Evolutionary conservation across 2,888 invertebrate species (phyloP), one percentile per base, ranked within the genome.

Genomic region (Tolmerus cingulatus): DNA sequence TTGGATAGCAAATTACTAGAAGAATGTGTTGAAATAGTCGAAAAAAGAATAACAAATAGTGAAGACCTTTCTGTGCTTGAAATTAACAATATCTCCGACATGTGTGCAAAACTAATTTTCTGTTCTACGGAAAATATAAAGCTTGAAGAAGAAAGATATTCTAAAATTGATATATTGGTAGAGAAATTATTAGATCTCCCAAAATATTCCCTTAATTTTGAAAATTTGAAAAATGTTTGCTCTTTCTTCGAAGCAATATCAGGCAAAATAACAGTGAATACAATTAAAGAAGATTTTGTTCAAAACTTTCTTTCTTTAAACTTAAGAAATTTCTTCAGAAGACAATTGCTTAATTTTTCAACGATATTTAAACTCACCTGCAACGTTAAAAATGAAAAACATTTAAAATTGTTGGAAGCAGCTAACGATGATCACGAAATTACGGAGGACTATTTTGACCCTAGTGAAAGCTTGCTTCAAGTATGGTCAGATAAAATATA

Each of bases 371-470:
- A 91, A 88, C 88, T 92, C 55, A 91, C 91, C 9, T 92, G 91
- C 30, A 90, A 90, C 27, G 74, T 88, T 16, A 88, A 87, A 46
- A 46, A 82, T 23, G 81, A 88, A 66, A 74, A 74, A 8, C 86
- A 88, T 12, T 23, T 66, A 5, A 34, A 88, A 82, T 76, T 27
- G 9, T 19, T 19, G 86, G 87, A 5, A 91, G 91, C 34, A 19
- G 84, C 77, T n/a, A 87, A 87, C 3, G 91, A 92, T 51, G 88
- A 88, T 43, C 91, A 91, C 23, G 91, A 92, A 86, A 88, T 90
- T 3, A 91, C 90, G 2, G 91, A 92, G 78, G 91, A 92, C 85
- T 91, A 91, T 82, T 91, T 91, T 87, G 92, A 92, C 90, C 89
- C 90, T 66, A 91, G 91, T 89, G 91, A 91, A 16, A 91, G 90